Base-by-base conservation (phyloP, 2,797 vertebrate species). In the Rhynchonycteris naso region DNA sequence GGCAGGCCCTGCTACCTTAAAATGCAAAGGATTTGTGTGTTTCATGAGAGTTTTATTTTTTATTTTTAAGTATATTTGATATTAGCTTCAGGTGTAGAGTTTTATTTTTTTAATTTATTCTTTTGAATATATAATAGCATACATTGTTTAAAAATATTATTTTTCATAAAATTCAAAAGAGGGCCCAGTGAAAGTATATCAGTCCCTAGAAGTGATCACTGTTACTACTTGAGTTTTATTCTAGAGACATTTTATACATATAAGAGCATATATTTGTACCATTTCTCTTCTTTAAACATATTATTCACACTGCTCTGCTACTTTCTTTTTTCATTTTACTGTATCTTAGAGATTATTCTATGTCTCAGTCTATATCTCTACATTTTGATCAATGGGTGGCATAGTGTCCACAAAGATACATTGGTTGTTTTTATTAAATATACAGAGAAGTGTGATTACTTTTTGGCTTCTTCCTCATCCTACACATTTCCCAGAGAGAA, bases 71-170 rank as follows among this genome's bases (percentile, higher is more conserved):
- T 82, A 33, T 82, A 82, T 30, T 65, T 65, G 80, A 19, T 82
- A 50, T 50, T 82, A 52, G 43, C 52, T 82, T 66, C 43, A 16
- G 61, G 61, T 82, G 4, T 66, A 82, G 2, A 50, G 79, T 65
- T 82, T 33, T 65, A 33, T 18, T 82, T 63, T 78, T 89, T 92
- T 30, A 78, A 81, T 26, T 69, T 76, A 71, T 38, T 79, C 13
- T 80, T 97, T 94, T 79, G n/a, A 93, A 87, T 85, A 87, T 68
- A 43, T 79, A 82, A 59, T 47, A 54, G 5, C 78, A 14, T 7
- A 83, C 35, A 59, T 58, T 22, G 15, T 82, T 82, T 10, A 75
- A 43, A 56, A 65, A 35, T 24, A 2, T 59, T 15, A 16, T 38
- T 93, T 56, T 24, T 33, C 33, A 35, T 89, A 87, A 83, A 75